Base-by-base conservation (phyloP, 2,797 vertebrate species). In the Mastacembelus armatus region DNA sequence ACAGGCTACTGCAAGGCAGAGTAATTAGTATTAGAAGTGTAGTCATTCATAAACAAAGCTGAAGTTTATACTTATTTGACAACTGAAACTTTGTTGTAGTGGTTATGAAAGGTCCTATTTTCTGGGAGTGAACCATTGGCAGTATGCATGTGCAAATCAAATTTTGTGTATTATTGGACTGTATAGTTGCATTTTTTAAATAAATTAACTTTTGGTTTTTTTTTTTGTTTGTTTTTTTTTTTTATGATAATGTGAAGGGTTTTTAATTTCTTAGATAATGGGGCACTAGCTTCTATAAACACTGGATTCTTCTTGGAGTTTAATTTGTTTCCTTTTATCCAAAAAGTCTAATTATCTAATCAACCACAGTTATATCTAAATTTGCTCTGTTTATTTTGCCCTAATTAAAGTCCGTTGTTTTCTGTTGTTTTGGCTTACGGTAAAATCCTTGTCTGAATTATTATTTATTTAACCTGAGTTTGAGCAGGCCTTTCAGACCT, bases 401-500 rank as follows among this genome's bases (percentile, higher is more conserved):
- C 19, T 33, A 5, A 55, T 77, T 59, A 8, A 52, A 21, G 45
- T 42, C 7, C 21, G 1, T 35, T n/a, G n/a, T n/a, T n/a, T n/a
- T n/a, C n/a, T n/a, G n/a, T n/a, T 61, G 26, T 73, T 57, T 58
- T 4, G 29, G 9, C 21, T 71, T 21, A 39, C 5, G 2, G 10
- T 66, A 14, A 66, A 78, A 58, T 30, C 45, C 18, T 62, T 47
- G 38, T 44, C 12, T 36, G 27, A 27, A 50, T 55, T 30, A 19
- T 61, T n/a, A 39, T 74, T 61, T 57, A 50, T 66, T 78, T 7
- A 22, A 56, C 16, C 10, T 55, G 50, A 50, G 38, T 64, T 56
- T 65, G 49, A 76, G 22, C 24, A 35, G 58, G 7, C 54, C 38
- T 44, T 16, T 71, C 14, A 52, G 71, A 79, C 64, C 50, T 79